Percentiles rank a stretch among this genome's conserved stretches.
Conservation (phyloP, 2,888 invertebrate species). For the Quadriops clusia region DNA sequence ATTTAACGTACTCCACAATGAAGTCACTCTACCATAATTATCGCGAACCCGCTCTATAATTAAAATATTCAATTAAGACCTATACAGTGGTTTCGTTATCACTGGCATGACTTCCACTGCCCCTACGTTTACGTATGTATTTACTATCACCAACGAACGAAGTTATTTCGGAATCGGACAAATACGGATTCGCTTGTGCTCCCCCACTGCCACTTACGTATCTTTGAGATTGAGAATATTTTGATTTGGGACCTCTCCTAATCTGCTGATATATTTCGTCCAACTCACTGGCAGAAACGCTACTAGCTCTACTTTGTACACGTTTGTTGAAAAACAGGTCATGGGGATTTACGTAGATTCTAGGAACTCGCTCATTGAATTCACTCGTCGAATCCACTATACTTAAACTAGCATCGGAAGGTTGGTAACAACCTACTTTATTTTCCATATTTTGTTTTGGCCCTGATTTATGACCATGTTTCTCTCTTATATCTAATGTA, state of each 20-base stretch:
- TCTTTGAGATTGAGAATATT: slow-evolving; percentile 10
- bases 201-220: slow-evolving; percentile 6
- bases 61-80: too few relatives aligned
- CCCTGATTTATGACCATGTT: neutral
- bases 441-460: slow-evolving; percentile 1
- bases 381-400: slow-evolving; percentile 28
- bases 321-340: slow-evolving; percentile 34
- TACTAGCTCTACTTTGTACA: slow-evolving; percentile 46
- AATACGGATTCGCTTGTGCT: slow-evolving; percentile 23
- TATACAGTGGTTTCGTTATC: slow-evolving; percentile 26
- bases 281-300: slow-evolving; percentile 45
- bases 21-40: too few relatives aligned
- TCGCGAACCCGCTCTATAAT: too few relatives aligned
- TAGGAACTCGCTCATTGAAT: slow-evolving; percentile 19
- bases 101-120: slow-evolving; percentile 21
- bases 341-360: slow-evolving; percentile 40
- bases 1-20: too few relatives aligned
- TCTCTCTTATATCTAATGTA: too few relatives aligned
- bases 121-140: slow-evolving; percentile 14
- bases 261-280: slow-evolving; percentile 63
- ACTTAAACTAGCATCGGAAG: slow-evolving; percentile 19
- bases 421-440: slow-evolving; percentile 12
- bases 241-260: slow-evolving; percentile 36
- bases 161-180: slow-evolving; percentile 31
- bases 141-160: slow-evolving; percentile 24